These are phyloP conservation scores for Gymnodraco acuticeps DNA, from an alignment of 2,797 vertebrate species.

Conservation along the genomic window DNA sequence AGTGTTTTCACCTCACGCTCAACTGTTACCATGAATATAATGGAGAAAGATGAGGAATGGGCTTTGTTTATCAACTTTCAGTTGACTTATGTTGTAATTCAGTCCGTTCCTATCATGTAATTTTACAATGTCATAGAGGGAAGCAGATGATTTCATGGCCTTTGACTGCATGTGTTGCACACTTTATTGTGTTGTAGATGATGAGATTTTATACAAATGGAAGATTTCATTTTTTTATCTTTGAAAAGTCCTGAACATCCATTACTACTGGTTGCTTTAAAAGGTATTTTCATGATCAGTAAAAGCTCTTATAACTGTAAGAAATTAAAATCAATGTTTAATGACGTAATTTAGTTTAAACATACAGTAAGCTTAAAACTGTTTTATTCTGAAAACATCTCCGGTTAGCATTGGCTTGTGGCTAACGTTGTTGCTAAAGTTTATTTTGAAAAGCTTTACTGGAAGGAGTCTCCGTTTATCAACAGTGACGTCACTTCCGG, in stretches of 20 bases:
- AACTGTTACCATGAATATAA: neutral
- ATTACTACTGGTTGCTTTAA: neutral
- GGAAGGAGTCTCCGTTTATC: too few species aligned
- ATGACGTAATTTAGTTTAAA: too few species aligned
- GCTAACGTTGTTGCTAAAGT: too few species aligned
- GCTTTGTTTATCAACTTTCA: neutral
- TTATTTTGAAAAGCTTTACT: too few species aligned
- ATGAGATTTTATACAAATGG: neutral
- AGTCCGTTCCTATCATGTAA: neutral
- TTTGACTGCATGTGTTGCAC: neutral
- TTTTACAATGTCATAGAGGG: neutral
- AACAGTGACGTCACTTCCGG: too few species aligned
- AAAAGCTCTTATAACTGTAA: too few species aligned
- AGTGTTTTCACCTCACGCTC: constrained; percentile 20
- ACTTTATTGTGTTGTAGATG: neutral
- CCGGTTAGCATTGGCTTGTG: too few species aligned
- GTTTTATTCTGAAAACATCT: too few species aligned
- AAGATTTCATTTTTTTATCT: neutral
- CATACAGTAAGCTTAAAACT: too few species aligned
- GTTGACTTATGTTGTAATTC: neutral
- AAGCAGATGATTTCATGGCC: neutral
- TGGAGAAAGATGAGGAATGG: too few species aligned
- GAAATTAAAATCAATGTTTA: too few species aligned
- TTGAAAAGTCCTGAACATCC: neutral
- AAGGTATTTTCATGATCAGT: neutral